Evolutionary conservation across 2,797 vertebrate species (phyloP).

Genomic region (Sparidentex hasta): DNA sequence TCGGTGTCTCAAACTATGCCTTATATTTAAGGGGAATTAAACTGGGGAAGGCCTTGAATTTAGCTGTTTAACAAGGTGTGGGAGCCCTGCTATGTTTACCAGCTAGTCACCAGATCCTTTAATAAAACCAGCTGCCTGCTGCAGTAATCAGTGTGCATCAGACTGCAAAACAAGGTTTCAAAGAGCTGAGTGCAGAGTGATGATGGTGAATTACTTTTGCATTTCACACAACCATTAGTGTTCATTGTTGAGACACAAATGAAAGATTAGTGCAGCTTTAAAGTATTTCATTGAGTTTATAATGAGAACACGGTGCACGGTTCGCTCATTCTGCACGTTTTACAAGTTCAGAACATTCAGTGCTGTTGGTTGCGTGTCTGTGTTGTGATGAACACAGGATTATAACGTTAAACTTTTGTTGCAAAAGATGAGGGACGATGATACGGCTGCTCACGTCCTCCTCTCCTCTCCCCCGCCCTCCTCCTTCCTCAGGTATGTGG

Average conservation of each 20-base stretch:
- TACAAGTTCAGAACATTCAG: neutral
- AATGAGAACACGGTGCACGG: neutral
- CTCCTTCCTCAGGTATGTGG: constrained; percentile 89
- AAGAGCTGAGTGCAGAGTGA: neutral
- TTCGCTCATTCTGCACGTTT: neutral
- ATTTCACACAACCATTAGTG: neutral
- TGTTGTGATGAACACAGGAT: constrained; percentile 40
- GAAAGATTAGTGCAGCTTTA: neutral
- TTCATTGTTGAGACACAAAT: neutral
- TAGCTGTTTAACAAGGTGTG: too few relatives aligned
- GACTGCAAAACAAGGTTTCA: too few relatives aligned
- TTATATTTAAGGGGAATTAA: too few relatives aligned
- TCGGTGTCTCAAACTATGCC: too few relatives aligned
- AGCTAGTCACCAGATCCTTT: too few relatives aligned
- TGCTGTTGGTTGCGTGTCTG: constrained; percentile 1
- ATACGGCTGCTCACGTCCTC: neutral
- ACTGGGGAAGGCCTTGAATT: too few relatives aligned
- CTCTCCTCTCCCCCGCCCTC: constrained; percentile 1
- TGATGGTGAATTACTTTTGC: neutral
- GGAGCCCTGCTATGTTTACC: too few relatives aligned
- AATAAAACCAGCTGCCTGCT: too few relatives aligned
- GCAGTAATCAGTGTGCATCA: too few relatives aligned
- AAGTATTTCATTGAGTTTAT: neutral
- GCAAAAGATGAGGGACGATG: constrained; percentile 26
- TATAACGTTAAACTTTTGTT: constrained; percentile 8